Conservation (phyloP, 2,888 invertebrate genomes). For the Salticus scenicus region DNA sequence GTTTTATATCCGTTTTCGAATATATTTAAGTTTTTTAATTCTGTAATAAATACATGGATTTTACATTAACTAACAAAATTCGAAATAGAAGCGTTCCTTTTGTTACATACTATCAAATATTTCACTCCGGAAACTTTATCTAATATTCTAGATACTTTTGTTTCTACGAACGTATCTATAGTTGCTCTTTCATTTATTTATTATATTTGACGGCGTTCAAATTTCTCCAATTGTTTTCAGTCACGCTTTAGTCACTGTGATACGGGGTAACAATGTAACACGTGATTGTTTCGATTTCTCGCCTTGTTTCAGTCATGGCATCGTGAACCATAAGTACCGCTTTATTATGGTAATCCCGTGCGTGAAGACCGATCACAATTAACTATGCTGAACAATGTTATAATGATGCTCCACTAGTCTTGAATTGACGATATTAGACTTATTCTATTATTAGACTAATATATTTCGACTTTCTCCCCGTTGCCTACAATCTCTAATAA, state of each 20-base stretch:
- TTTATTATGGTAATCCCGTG: constrained; percentile 17
- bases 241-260: background rate
- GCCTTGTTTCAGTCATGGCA: background rate
- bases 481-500: constrained; percentile 23
- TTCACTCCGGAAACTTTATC: too few species aligned
- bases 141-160: too few species aligned
- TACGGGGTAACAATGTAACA: background rate
- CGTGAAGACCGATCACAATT: background rate
- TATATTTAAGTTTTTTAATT: too few species aligned
- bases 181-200: too few species aligned
- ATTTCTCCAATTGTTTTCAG: background rate
- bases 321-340: background rate
- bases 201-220: too few species aligned
- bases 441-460: constrained; percentile 25
- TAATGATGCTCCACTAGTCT: background rate
- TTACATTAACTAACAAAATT: too few species aligned
- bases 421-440: background rate
- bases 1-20: too few species aligned
- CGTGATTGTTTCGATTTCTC: background rate
- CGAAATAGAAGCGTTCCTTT: too few species aligned
- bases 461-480: constrained; percentile 16
- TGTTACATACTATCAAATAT: too few species aligned
- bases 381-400: constrained; percentile 12
- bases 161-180: too few species aligned
- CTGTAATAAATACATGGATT: too few species aligned